Evolutionary conservation across 2,113 vertebrate species (phyloP).

Genomic region (Platysternon megacephalum): DNA sequence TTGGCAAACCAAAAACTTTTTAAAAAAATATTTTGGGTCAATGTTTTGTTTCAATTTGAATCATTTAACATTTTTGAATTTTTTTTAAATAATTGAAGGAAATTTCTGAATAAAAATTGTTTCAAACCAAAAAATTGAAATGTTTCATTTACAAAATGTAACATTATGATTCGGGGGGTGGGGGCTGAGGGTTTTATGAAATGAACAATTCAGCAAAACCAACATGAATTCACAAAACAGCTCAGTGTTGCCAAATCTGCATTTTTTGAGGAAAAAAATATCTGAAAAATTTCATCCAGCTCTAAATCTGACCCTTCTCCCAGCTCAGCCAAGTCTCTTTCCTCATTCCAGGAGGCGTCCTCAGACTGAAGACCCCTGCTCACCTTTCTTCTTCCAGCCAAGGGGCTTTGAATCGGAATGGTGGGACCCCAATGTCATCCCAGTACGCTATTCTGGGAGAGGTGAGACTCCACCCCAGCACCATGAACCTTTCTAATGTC

Average conservation of each 20-base stretch:
- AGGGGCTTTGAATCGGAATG: not conserved
- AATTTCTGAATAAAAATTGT: not conserved
- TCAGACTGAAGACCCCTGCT: not conserved
- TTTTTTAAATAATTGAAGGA: not conserved
- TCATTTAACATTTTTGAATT: not conserved
- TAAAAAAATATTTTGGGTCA: not conserved
- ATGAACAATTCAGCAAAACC: not conserved
- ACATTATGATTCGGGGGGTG: not conserved
- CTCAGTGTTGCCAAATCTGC: not conserved
- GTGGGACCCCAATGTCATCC: not conserved
- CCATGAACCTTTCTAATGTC: slow-evolving; percentile 74
- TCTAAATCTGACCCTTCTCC: not conserved
- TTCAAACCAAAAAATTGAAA: not conserved
- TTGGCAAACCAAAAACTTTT: not conserved
- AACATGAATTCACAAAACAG: not conserved
- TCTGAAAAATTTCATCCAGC: not conserved
- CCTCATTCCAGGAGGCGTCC: not conserved
- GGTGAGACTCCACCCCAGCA: not conserved
- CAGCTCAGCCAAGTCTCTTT: not conserved
- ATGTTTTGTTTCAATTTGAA: not conserved
- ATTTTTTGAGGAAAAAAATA: not conserved
- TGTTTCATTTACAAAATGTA: not conserved
- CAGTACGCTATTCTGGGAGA: not conserved
- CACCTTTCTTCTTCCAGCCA: not conserved
- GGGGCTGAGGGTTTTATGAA: not conserved